Conservation (phyloP, 2,888 invertebrate species). For the Mystacides longicornis region DNA sequence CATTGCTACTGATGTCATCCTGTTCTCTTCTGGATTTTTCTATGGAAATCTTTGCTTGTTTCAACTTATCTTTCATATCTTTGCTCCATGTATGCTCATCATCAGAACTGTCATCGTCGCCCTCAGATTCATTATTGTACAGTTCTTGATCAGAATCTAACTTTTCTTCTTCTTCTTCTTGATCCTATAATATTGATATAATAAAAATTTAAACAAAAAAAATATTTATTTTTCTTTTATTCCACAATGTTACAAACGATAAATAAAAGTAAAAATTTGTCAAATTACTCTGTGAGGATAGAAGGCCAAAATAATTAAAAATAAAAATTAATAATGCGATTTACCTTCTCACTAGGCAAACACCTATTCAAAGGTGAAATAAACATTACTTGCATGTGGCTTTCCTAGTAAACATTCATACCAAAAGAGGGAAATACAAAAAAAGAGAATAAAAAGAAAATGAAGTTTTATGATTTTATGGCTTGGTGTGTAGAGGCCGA, state of each 20-base stretch:
- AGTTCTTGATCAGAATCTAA: slow-evolving; percentile 49
- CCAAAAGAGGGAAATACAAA: too few relatives aligned
- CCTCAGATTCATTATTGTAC: slow-evolving; percentile 39
- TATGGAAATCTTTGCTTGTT: slow-evolving; percentile 32
- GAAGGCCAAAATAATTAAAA: too few relatives aligned
- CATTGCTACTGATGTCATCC: slow-evolving; percentile 30
- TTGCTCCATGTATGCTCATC: slow-evolving; percentile 74
- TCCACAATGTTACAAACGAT: not conserved
- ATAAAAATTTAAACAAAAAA: not conserved
- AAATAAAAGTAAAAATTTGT: too few relatives aligned
- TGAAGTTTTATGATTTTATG: too few relatives aligned
- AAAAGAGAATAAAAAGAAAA: too few relatives aligned
- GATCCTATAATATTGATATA: not conserved
- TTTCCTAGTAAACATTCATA: too few relatives aligned
- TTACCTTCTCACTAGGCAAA: too few relatives aligned
- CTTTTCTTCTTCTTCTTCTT: slow-evolving; percentile 32
- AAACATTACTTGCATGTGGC: too few relatives aligned
- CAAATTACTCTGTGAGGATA: too few relatives aligned
- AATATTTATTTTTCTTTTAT: not conserved
- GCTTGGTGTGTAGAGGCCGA: too few relatives aligned
- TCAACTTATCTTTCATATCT: slow-evolving; percentile 72
- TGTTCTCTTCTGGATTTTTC: slow-evolving; percentile 41
- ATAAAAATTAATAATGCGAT: too few relatives aligned
- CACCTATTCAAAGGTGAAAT: too few relatives aligned
- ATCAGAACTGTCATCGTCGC: slow-evolving; percentile 56